Percentiles rank a stretch among this genome's conserved stretches.
Evolutionary conservation across 2,113 vertebrate genomes (phyloP).

Genomic region (Cepphus grylle): DNA sequence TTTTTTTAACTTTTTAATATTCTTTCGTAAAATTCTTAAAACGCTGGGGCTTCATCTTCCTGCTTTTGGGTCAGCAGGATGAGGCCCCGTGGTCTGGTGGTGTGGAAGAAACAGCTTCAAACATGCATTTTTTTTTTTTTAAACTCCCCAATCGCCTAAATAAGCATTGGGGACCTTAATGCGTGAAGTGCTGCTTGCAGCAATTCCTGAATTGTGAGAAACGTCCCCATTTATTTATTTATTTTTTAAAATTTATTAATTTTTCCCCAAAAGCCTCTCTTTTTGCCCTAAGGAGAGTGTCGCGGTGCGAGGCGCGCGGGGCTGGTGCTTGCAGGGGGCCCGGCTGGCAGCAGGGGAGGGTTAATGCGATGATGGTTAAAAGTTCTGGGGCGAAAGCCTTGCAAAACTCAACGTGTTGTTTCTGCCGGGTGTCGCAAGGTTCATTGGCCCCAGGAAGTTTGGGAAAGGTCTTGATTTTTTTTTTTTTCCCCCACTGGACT

Average conservation of each 20-base stretch:
- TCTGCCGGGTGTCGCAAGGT: rapidly evolving
- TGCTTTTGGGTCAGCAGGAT: not conserved
- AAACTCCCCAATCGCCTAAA: not conserved
- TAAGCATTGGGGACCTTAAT: not conserved
- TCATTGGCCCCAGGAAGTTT: not conserved
- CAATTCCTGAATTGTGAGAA: not conserved
- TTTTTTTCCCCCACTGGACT: not conserved
- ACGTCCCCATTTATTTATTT: not conserved
- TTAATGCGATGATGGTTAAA: not conserved
- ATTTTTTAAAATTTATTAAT: not conserved
- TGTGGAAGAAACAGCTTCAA: not conserved
- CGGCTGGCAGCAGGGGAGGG: not conserved
- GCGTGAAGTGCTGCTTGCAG: not conserved
- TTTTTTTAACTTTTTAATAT: not conserved
- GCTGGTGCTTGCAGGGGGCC: not conserved
- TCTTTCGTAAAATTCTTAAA: not conserved
- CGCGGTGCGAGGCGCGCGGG: rapidly evolving
- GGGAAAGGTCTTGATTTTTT: not conserved
- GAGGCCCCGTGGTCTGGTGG: not conserved
- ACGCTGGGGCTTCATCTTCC: not conserved
- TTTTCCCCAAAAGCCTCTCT: not conserved
- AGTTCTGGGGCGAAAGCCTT: not conserved
- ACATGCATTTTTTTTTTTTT: not conserved
- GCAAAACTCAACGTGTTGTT: not conserved
- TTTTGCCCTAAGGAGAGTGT: not conserved